These are phyloP conservation scores for Scaptomyza flava DNA, from an alignment of 2,888 invertebrate genomes.

Conservation along the genomic window DNA sequence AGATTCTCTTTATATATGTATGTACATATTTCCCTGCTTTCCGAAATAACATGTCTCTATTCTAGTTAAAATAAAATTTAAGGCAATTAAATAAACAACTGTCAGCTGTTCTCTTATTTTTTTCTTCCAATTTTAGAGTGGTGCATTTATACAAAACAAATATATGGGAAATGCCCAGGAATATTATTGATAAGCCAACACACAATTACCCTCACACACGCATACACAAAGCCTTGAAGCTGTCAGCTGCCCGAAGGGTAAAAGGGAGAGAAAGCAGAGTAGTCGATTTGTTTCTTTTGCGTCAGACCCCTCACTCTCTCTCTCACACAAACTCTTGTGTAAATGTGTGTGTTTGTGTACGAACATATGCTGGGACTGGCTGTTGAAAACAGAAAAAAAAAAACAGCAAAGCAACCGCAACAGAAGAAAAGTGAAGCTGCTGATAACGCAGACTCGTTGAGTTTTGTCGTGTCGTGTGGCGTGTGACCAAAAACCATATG, in stretches of 20 bases:
- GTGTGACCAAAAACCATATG: conserved; percentile 66
- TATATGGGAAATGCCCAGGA: conserved; percentile 50
- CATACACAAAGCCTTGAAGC: conserved; percentile 45
- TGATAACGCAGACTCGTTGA: conserved; percentile 42
- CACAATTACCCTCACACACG: conserved; percentile 23
- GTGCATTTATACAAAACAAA: conserved; percentile 56
- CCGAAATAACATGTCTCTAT: conserved; percentile 1
- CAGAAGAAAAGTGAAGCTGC: conserved; percentile 21
- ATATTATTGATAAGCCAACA: conserved; percentile 48
- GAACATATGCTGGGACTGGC: conserved; percentile 65
- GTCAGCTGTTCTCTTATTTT: conserved; percentile 58
- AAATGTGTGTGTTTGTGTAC: conserved; percentile 20
- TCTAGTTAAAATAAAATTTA: neutral
- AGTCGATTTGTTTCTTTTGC: conserved; percentile 44
- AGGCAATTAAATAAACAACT: conserved; percentile 24
- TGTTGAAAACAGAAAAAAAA: conserved; percentile 2
- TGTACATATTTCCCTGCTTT: neutral
- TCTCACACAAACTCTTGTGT: neutral
- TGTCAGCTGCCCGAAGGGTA: conserved; percentile 53
- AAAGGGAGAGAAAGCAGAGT: conserved; percentile 13
- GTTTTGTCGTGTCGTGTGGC: neutral
- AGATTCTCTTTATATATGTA: neutral
- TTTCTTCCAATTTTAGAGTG: conserved; percentile 20
- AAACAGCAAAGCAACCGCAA: neutral
- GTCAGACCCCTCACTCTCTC: conserved; percentile 24